Base-by-base conservation (phyloP, 2,888 invertebrate genomes). In the Parasteatoda lunata region DNA sequence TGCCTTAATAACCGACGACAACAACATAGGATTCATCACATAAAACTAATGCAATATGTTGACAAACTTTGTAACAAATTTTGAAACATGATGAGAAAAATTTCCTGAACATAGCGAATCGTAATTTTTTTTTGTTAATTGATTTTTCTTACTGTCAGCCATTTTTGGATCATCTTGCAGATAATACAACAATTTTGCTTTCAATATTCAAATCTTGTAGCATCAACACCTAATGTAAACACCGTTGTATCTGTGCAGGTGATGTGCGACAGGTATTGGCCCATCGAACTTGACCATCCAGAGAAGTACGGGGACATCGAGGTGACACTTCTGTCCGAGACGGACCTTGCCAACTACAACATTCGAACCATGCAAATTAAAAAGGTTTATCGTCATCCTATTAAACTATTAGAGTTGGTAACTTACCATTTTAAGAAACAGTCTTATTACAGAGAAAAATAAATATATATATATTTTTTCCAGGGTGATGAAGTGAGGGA, bases 211-310 rank as follows among this genome's bases (percentile, higher is more conserved):
- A 59, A 59, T n/a, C 8, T 8, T 59, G 8, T 1, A 59, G 59
- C n/a, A 59, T 8, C 30, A 59, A 5, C n/a, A 7, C n/a, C 4
- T 3, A 59, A 7, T 59, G 59, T 59, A 59, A 59, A 6, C 7
- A 7, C 59, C 30, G 3, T 15, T 51, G 49, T 51, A 48, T 8
- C 48, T 45, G 49, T 48, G 91, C 91, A 97, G 97, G 98, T 99
- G 90, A 99, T 99, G 97, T 99, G 99, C 93, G 97, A 98, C 89
- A 98, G 99, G 91, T 99, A 99, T 93, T 99, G 99, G 99, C 98
- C 98, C 11, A 95, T 97, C 6, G 96, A 96, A 90, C 96, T 95
- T 91, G 92, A 93, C 82, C 97, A 97, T 76, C 95, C 96, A 90
- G 95, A 96, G 90, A 97, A 97, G 91, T 98, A 98, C 91, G 98